Conservation (phyloP, 2,113 vertebrate genomes). For the Rhinichthys klamathensis region DNA sequence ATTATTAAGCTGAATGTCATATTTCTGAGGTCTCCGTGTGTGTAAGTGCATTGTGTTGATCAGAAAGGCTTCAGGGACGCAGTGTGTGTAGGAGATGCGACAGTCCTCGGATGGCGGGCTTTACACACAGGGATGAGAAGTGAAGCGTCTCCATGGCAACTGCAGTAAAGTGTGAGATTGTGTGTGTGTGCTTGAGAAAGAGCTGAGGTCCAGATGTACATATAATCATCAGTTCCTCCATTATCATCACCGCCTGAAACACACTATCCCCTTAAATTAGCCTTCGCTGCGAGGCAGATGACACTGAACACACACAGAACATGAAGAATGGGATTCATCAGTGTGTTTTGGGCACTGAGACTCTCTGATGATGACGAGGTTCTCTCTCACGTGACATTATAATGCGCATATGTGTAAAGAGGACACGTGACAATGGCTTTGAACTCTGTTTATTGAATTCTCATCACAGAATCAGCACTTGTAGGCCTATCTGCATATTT, state of each 20-base stretch:
- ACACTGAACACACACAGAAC: neutral
- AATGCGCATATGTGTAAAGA: no score
- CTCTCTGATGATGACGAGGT: neutral
- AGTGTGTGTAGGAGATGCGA: conserved; percentile 10
- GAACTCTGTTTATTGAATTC: neutral
- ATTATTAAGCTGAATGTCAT: neutral
- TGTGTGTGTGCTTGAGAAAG: conserved; percentile 42
- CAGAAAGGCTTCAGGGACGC: neutral
- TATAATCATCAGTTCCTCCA: neutral
- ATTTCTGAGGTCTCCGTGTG: no score
- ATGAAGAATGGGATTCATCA: neutral
- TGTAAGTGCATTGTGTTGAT: neutral
- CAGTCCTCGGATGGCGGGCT: conserved; percentile 36
- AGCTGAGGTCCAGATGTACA: conserved; percentile 22
- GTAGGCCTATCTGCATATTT: no score
- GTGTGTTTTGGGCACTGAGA: no score
- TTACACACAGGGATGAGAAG: conserved; percentile 34
- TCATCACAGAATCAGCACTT: neutral
- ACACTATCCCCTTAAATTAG: neutral
- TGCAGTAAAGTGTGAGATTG: conserved; percentile 45
- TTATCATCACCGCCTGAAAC: neutral
- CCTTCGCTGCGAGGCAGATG: no score
- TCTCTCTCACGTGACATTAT: neutral
- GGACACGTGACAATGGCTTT: no score
- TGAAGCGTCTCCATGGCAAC: conserved; percentile 60